Conservation (phyloP, 2,113 vertebrate species). For the Microtus oregoni region DNA sequence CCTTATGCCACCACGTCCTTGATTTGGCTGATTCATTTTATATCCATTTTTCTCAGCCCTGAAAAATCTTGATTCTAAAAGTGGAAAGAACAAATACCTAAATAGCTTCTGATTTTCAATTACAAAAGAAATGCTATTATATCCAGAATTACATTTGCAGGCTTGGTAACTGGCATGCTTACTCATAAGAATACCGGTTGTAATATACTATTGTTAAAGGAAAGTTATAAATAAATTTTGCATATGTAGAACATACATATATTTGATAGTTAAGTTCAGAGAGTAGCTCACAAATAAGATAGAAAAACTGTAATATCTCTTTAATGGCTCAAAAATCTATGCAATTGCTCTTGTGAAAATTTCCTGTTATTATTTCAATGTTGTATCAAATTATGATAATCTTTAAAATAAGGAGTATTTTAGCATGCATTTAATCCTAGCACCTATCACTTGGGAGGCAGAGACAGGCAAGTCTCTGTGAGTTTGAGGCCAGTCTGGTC, state of each 20-base stretch:
- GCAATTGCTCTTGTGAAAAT: not conserved
- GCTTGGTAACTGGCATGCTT: not conserved
- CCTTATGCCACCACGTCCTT: not conserved
- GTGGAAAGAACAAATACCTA: not conserved
- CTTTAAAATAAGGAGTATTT: not conserved
- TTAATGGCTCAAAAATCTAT: not conserved
- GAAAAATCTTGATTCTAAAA: not conserved
- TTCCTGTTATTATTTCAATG: not conserved
- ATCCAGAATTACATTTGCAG: not conserved
- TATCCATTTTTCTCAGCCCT: slow-evolving; percentile 15
- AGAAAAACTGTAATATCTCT: not conserved
- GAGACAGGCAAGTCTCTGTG: too few species aligned
- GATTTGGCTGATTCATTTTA: not conserved
- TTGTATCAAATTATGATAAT: not conserved
- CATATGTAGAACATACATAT: not conserved
- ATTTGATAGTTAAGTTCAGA: not conserved
- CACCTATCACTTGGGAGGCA: too few species aligned
- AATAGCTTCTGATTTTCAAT: not conserved
- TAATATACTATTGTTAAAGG: not conserved
- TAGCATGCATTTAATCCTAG: not conserved
- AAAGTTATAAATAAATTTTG: not conserved
- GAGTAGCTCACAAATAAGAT: not conserved
- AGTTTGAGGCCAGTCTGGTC: too few species aligned
- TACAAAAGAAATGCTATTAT: not conserved
- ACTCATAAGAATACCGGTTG: not conserved